phyloP scores from a whole-genome alignment of 2,888 invertebrate species.

The Graphium colonna region DNA sequence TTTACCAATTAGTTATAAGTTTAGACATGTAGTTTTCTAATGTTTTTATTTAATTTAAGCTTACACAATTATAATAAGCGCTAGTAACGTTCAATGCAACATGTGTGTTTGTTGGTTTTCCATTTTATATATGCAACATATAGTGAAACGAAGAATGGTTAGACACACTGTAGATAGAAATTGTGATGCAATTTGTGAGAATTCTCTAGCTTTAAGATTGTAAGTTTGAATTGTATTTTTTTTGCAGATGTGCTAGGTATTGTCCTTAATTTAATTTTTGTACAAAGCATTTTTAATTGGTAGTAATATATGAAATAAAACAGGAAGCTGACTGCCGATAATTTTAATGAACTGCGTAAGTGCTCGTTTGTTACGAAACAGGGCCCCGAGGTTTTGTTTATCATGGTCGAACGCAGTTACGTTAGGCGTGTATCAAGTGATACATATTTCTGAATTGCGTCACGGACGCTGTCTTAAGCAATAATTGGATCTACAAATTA shows the following conservation, averaged over 20 bases:
- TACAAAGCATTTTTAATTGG: background rate
- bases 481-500: too few relatives aligned
- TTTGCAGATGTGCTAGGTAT: background rate
- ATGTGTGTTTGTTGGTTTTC: slow-evolving; percentile 5
- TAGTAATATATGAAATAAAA: background rate
- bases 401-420: background rate
- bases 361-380: background rate
- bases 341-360: background rate
- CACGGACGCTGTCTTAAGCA: slow-evolving; percentile 1
- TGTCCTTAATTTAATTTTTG: background rate
- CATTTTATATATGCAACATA: background rate
- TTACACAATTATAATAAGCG: background rate
- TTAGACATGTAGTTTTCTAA: slow-evolving; percentile 4
- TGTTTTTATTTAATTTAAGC: background rate
- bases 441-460: slow-evolving; percentile 5
- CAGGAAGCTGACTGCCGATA: background rate
- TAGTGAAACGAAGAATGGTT: background rate
- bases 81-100: background rate
- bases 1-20: slow-evolving; percentile 2
- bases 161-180: background rate
- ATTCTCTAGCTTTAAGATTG: slow-evolving; percentile 2
- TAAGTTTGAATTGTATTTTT: background rate
- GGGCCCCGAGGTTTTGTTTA: background rate
- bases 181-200: slow-evolving; percentile 1
- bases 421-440: slow-evolving; percentile 20